Evolutionary conservation across 2,797 vertebrate genomes (phyloP).

Genomic region (Cetoscarus ocellatus): DNA sequence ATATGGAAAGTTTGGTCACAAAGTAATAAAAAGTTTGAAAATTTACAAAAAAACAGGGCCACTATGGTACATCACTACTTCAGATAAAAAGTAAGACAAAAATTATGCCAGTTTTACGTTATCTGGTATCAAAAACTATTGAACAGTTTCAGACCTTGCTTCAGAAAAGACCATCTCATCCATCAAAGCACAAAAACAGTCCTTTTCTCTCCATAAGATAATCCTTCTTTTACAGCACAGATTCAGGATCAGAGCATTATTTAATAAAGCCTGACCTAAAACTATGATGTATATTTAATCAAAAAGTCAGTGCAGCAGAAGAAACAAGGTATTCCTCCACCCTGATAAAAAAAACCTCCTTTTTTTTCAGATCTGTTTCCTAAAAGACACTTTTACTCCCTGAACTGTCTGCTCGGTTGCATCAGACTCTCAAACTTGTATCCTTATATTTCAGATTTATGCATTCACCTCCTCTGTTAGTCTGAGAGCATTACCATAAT

Average conservation of each 20-base stretch:
- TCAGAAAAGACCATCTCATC: no score
- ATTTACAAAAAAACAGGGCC: no score
- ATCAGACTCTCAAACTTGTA: not conserved
- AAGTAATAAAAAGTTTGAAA: no score
- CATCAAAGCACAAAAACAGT: no score
- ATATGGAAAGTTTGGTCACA: no score
- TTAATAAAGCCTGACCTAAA: conserved; percentile 28
- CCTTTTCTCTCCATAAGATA: not conserved
- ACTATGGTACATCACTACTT: no score
- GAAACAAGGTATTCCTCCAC: not conserved
- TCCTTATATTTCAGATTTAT: not conserved
- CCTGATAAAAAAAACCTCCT: not conserved
- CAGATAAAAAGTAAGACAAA: no score
- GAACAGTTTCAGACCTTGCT: no score
- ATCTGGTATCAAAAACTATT: no score
- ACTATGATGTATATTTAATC: conserved; percentile 35
- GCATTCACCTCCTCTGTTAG: conserved; percentile 10
- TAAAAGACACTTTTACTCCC: conserved; percentile 8
- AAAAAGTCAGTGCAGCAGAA: conserved; percentile 15
- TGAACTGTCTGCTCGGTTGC: not conserved
- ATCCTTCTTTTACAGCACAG: conserved; percentile 12
- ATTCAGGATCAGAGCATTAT: conserved; percentile 25
- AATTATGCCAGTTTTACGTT: no score
- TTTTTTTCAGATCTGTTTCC: not conserved
- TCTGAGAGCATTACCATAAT: conserved; percentile 22